Evolutionary conservation across 2,113 vertebrate genomes (phyloP).

Genomic region (Silurus meridionalis): DNA sequence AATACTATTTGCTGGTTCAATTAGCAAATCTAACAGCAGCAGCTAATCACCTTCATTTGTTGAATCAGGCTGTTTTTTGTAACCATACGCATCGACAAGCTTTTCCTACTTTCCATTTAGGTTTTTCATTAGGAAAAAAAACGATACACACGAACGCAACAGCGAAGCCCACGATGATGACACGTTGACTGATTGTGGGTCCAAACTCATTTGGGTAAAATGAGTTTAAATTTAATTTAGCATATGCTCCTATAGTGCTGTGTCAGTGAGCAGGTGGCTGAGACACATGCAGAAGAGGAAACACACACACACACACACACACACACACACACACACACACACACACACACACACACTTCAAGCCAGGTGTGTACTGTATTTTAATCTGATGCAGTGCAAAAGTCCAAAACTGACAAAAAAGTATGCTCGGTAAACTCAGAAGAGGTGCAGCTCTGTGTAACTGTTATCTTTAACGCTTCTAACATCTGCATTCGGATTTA

Average conservation of each 20-base stretch:
- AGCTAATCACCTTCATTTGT: constrained; percentile 66
- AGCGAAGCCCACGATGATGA: constrained; percentile 20
- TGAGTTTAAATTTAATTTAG: constrained; percentile 61
- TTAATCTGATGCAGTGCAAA: neutral
- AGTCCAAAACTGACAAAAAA: neutral
- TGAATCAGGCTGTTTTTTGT: constrained; percentile 63
- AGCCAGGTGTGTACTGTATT: constrained; percentile 55
- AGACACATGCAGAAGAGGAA: constrained; percentile 48
- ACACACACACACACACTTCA: neutral
- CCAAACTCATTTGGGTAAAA: constrained; percentile 60
- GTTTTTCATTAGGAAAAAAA: no score
- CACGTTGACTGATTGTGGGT: constrained; percentile 55
- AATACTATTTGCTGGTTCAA: constrained; percentile 56
- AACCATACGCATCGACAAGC: constrained; percentile 68
- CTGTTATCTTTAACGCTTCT: neutral
- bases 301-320: no score
- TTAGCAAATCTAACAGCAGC: constrained; percentile 58
- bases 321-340: neutral
- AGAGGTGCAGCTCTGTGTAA: neutral
- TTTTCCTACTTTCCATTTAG: constrained; percentile 57
- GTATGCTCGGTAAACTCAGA: neutral
- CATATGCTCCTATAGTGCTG: constrained; percentile 68
- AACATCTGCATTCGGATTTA: neutral
- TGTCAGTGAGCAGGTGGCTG: constrained; percentile 63
- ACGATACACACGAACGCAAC: constrained; percentile 31